Evolutionary conservation across 2,888 invertebrate species (phyloP), one percentile per base, ranked within the genome.

Genomic region (Eupithecia subumbrata): DNA sequence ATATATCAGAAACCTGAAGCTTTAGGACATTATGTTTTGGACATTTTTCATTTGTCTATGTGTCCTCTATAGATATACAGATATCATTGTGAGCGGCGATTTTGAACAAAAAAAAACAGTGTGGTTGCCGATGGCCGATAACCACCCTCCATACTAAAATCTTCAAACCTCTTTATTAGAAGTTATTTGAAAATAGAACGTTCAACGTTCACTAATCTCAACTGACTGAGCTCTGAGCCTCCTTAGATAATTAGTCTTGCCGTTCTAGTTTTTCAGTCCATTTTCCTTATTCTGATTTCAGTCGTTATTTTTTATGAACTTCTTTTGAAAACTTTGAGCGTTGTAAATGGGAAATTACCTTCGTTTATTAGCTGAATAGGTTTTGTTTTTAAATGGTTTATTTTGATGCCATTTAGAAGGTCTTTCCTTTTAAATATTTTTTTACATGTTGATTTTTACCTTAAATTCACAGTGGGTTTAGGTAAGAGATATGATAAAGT

Each of bases 291-390:
- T 63, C 43, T 43, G 43, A 69, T 45, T 75, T 66, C 30, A 2
- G 52, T 45, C 70, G 52, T 77, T 75, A 75, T 77, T 75, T 75
- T 75, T 77, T 75, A 75, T 74, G 45, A 70, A 48, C 48, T 72
- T 67, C 40, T 37, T 68, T 43, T 37, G 37, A 22, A 68, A 68
- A 68, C 43, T 68, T 68, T 43, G 68, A 68, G 25, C 43, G 68
- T 68, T 68, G 68, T 68, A 68, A 68, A 68, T 25, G 37, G 34
- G 63, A 16, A 56, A 56, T 22, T 22, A 60, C 60, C 34, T 64
- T 9, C 64, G 67, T 40, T 67, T 14, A 68, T 68, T 68, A 43
- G 8, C 40, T 68, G 68, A 68, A 68, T 43, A 25, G 43, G 43
- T 68, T 67, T 68, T 68, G 68, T 68, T 68, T 34, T 16, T 34